Conservation (phyloP, 2,797 vertebrate genomes). For the Crenuchus spilurus region DNA sequence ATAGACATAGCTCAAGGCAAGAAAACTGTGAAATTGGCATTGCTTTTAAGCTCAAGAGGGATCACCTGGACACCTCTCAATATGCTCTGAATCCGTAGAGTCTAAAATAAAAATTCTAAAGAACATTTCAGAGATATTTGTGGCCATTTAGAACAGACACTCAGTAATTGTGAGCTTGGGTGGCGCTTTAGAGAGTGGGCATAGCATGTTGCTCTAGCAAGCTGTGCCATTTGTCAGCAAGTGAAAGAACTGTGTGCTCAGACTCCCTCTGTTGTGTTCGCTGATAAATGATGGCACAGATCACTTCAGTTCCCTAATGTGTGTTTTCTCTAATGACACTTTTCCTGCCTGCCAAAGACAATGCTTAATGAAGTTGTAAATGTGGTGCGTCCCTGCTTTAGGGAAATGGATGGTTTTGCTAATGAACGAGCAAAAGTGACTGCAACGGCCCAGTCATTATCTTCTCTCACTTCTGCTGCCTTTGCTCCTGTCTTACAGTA, state of each 20-base stretch:
- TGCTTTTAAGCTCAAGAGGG: background rate
- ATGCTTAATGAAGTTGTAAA: conserved; percentile 62
- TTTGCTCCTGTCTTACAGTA: conserved; percentile 63
- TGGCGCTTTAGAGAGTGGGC: conserved; percentile 13
- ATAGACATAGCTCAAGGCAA: background rate
- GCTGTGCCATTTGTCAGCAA: conserved; percentile 41
- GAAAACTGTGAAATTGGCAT: background rate
- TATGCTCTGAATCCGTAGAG: background rate
- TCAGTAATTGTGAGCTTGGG: conserved; percentile 5
- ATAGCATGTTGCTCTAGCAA: conserved; percentile 27
- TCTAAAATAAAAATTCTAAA: background rate
- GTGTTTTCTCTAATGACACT: conserved; percentile 60
- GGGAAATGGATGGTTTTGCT: conserved; percentile 41
- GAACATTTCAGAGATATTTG: background rate
- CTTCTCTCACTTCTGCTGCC: conserved; percentile 18
- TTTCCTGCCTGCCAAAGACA: conserved; percentile 55
- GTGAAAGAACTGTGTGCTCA: conserved; percentile 31
- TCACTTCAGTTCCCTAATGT: conserved; percentile 59
- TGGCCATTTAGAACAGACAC: background rate
- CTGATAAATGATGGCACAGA: conserved; percentile 54
- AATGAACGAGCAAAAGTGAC: conserved; percentile 48
- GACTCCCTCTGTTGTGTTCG: conserved; percentile 37
- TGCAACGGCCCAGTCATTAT: conserved; percentile 18
- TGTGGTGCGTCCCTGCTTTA: conserved; percentile 36
- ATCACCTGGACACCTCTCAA: conserved; percentile 1